These are phyloP conservation scores for Euwallacea similis DNA, from an alignment of 1,140 invertebrate genomes.

Conservation along the genomic window DNA sequence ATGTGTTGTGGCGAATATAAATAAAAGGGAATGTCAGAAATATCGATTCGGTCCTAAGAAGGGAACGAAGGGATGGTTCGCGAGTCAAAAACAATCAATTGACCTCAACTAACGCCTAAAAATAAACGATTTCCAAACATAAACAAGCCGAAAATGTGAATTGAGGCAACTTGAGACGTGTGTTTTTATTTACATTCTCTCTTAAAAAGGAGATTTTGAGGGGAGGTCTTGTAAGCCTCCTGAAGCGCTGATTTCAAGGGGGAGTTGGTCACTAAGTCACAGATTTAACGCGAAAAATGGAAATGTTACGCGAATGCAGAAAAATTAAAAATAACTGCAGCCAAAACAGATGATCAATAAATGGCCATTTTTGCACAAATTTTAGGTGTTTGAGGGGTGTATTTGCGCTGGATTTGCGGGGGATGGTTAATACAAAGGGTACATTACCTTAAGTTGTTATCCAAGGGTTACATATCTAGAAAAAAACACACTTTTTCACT, in stretches of 20 bases:
- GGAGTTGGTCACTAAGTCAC: too few relatives aligned
- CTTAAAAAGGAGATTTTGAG: conserved; percentile 13
- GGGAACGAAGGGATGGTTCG: conserved; percentile 25
- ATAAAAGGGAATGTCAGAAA: conserved; percentile 44
- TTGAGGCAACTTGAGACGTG: conserved; percentile 6
- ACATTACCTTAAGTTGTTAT: conserved; percentile 34
- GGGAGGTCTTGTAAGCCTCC: not conserved
- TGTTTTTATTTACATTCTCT: conserved; percentile 9
- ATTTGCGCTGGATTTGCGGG: not conserved
- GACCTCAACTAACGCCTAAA: conserved; percentile 7
- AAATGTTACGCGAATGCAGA: conserved; percentile 4
- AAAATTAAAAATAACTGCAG: conserved; percentile 29
- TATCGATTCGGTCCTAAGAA: conserved; percentile 44
- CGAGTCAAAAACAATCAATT: conserved; percentile 22
- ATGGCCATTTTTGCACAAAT: conserved; percentile 1
- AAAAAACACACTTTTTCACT: conserved; percentile 38
- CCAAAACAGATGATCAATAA: conserved; percentile 25
- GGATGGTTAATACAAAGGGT: conserved; percentile 7
- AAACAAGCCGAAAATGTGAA: conserved; percentile 7
- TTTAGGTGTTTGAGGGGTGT: not conserved
- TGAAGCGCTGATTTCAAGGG: too few relatives aligned
- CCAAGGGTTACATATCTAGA: conserved; percentile 40
- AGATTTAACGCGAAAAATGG: too few relatives aligned
- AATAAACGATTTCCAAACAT: conserved; percentile 19
- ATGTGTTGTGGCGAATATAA: conserved; percentile 42